Evolutionary conservation across 2,888 invertebrate genomes (phyloP), one percentile per base, ranked within the genome.

Genomic region (Podabrus alpinus): DNA sequence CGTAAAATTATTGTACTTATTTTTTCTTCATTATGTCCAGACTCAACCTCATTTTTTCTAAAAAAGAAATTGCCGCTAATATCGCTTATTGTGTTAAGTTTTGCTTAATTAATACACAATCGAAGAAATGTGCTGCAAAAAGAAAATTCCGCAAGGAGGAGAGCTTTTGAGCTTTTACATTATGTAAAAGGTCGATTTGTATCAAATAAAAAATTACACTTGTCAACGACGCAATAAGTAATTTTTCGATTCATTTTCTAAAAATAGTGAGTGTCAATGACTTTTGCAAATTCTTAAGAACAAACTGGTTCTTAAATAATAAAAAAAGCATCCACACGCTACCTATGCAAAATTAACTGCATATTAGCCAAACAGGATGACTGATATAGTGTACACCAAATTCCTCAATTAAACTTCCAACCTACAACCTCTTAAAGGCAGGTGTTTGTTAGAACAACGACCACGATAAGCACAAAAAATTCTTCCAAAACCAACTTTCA

Each of bases 351-450:
- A 72, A 72, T 68, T 72, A 68, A 68, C 68, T 60, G 62, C 59
- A 29, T 67, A 72, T 72, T 68, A 72, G 17, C 21, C 19, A 64
- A 64, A 66, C 60, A 59, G 67, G 60, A 68, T 60, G 61, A 21
- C 59, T 72, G 71, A 66, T 71, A 69, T 62, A 69, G 19, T 24
- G 68, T 66, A 61, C 61, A 68, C 45, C 25, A 67, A 68, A 72
- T 67, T 68, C 72, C 68, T 72, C 68, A 71, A 71, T 72, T 72
- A 72, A 72, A 72, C 68, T 45, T 45, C 16, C 45, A 68, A 68
- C 67, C 72, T 16, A 60, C 60, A 29, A 29, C 21, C 13, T 64
- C 21, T 64, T 64, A 64, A 62, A 67, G 59, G 62, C 72, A 68
- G 72, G 72, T 72, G 72, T 45, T 72, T 60, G 68, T 67, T 68